Evolutionary conservation across 2,888 invertebrate species (phyloP), one percentile per base, ranked within the genome.

Genomic region (Eurytoma adleriae): DNA sequence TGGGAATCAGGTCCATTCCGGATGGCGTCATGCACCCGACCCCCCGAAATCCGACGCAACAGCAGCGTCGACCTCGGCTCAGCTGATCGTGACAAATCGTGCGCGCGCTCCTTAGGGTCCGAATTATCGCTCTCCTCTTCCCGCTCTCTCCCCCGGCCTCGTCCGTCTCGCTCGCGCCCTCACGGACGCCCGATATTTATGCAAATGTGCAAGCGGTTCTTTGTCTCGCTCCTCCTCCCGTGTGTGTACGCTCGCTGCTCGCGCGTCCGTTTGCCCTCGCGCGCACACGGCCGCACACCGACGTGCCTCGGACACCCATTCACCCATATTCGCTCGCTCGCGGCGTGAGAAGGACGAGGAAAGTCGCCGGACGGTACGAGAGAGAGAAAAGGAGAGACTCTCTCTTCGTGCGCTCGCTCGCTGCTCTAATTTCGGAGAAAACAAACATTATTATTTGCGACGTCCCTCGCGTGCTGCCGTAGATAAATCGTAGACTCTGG

Each of bases 41-140:
- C 54, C n/a, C 67, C 16, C 62, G 56, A 73, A 56, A 68, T 66
- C 7, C 5, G 18, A 12, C n/a, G 59, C 48, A 69, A 56, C 54
- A 64, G 68, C 18, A 68, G 70, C 14, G 30, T 67, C 69, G 64
- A 54, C 64, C 40, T 20, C 70, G 66, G 54, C 83, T 84, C 84
- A 84, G 85, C 83, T 85, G 84, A 84, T 85, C 84, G 69, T 83
- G 85, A 84, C 83, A 84, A 84, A 78, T 84, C 84, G 79, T 84
- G 83, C 86, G 82, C 78, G 77, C 72, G 61, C 52, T 56, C 66
- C 69, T 57, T 78, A 68, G 68, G 69, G 70, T 74, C 24, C 20
- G 56, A 69, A 75, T 61, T 59, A 64, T 59, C 64, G 24, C n/a
- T 54, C 56, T 74, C 61, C 69, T 72, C 68, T 54, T 64, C 77